Evolutionary conservation across 2,888 invertebrate genomes (phyloP).

Genomic region (Pseudococcus viburni): DNA sequence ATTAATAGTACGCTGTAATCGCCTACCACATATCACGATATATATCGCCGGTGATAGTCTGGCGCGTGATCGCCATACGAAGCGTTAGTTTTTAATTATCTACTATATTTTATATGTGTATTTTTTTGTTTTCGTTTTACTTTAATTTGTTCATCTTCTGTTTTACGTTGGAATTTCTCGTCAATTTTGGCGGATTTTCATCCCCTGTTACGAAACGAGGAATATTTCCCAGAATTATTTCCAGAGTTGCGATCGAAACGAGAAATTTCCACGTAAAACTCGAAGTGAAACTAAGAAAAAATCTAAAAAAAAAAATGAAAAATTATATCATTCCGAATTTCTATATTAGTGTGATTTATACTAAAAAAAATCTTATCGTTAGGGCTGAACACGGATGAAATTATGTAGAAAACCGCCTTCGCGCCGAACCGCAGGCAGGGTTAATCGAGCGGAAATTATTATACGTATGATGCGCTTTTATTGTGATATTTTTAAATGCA

Average conservation of each 20-base stretch:
- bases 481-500: conserved; percentile 56
- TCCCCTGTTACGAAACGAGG: neutral
- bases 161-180: neutral
- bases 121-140: neutral
- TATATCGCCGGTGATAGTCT: conserved; percentile 53
- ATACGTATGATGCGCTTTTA: conserved; percentile 43
- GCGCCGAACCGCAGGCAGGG: neutral
- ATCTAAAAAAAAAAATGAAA: neutral
- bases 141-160: neutral
- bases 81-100: conserved; percentile 38
- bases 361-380: neutral
- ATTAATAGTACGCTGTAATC: conserved; percentile 49
- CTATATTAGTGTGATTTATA: conserved; percentile 35
- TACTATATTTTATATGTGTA: conserved; percentile 38
- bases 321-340: conserved; percentile 53
- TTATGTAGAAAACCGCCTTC: neutral
- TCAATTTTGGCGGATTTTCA: neutral
- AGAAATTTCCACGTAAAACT: neutral
- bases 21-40: conserved; percentile 63
- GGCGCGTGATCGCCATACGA: conserved; percentile 30
- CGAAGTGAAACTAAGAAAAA: neutral
- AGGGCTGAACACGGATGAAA: conserved; percentile 51
- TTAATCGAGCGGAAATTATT: neutral
- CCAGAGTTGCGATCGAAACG: neutral
- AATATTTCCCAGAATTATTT: neutral